Evolutionary conservation across 1,140 invertebrate species (phyloP), one percentile per base, ranked within the genome.

Genomic region (Cydia strobilella): DNA sequence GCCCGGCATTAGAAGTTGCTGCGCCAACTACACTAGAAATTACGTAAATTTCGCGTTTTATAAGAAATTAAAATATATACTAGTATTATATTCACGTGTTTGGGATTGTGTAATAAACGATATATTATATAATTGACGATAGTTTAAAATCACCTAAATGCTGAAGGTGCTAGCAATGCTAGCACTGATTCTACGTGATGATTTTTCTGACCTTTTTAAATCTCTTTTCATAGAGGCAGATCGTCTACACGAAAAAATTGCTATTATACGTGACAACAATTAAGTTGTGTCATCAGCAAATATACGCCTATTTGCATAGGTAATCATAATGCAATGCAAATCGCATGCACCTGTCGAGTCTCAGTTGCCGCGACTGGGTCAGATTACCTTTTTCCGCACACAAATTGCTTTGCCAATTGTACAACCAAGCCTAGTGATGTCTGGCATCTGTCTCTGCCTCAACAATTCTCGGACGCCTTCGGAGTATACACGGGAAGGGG

Each of bases 391-490:
- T 59, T 77, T 74, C 79, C 76, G 72, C 78, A 79, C 80, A 79
- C 80, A 85, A 85, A 84, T 82, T 83, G 78, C 75, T 42, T 74
- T 74, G 73, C 45, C 80, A 76, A 74, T 80, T 74, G 79, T 66
- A 35, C 27, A 15, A 77, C 78, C 72, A 76, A 23, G 78, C 77
- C 82, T 83, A 83, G 20, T 79, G 65, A 79, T 83, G 78, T 66
- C 73, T 82, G 86, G 81, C 76, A 77, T 79, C 77, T 77, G 73
- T 75, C 72, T 76, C 75, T 54, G 35, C 65, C 74, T 78, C 77
- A 77, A 80, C 74, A 66, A 72, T 76, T 51, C 66, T 73, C 54
- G 76, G 72, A 54, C n/a, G n/a, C 42, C 7, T 45, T 12, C 42
- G 13, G 13, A 15, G 13, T 13, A 45, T 2, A 45, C 42, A 15